Base-by-base conservation (phyloP, 2,113 vertebrate species). In the Dipodomys ordii region DNA sequence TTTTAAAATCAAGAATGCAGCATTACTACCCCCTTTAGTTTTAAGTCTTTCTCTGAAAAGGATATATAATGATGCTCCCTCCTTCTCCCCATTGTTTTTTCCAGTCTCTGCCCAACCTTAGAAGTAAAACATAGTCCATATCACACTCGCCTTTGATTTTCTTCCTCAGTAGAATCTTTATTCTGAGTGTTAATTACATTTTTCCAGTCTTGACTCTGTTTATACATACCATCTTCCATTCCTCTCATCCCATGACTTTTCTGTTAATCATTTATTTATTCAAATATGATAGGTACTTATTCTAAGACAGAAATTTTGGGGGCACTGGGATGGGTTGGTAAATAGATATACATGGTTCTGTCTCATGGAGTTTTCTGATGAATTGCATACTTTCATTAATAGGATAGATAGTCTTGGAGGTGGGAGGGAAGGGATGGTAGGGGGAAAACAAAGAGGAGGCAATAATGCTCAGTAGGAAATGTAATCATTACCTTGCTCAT, bases 191-290 rank as follows among this genome's bases (percentile, higher is more conserved):
- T 23, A 0, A 35, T 32, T 64, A 57, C 0, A 5, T 78, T 80
- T 85, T 27, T 20, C 35, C 49, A 69, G 0, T 39, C 46, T 32
- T 80, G 30, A 23, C 2, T 93, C 30, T 39, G 0, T n/a, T 69
- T 28, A 69, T 25, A 28, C 16, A 22, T 3, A 32, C 25, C 46
- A 2, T 12, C 28, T 76, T 62, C 30, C 20, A 53, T 32, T 7
- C 8, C 28, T 23, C 27, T 2, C 1, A 0, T 9, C 8, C 7
- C 6, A 74, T 46, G 39, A 4, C 6, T 23, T 39, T 9, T 62
- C 27, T 57, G 81, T 53, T 80, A 11, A 73, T 82, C 11, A 65
- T 22, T 83, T 19, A 80, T 19, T 82, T 46, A 80, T 28, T 18
- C 9, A 53, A 57, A 80, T 10, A 79, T 15, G 10, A 78, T 2